phyloP scores from a whole-genome alignment of 2,888 invertebrate genomes.

The Vesta saturnalis region DNA sequence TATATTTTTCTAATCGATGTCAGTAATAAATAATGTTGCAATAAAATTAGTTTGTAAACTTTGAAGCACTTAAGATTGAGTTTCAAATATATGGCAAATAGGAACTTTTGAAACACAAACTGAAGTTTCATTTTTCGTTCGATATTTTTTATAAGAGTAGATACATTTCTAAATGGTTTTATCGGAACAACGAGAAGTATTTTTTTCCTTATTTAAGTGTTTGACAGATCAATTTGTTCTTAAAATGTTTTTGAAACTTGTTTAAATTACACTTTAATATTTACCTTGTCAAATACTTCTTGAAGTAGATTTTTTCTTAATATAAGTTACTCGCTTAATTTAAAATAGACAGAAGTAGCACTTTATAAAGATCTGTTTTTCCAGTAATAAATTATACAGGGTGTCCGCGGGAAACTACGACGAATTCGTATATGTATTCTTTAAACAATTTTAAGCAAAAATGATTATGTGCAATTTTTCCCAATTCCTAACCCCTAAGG shows the following conservation, averaged over 20 bases:
- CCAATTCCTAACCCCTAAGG: no score
- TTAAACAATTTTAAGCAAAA: no score
- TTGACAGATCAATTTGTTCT: not conserved
- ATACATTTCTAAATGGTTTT: not conserved
- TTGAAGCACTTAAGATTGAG: not conserved
- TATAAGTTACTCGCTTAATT: no score
- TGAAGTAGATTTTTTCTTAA: no score
- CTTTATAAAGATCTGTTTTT: no score
- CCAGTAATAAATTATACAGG: no score
- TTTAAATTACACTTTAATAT: no score
- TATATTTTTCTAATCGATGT: constrained; percentile 1
- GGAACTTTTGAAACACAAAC: not conserved
- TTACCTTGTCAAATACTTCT: no score
- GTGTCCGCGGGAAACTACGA: no score
- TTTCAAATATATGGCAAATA: not conserved
- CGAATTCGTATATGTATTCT: no score
- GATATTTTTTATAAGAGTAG: not conserved
- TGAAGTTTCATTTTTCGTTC: not conserved
- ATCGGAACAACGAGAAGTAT: not conserved
- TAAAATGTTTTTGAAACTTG: not conserved
- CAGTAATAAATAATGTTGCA: not conserved
- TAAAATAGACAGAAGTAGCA: no score
- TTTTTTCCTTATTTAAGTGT: not conserved
- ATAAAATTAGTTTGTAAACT: not conserved
- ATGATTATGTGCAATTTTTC: no score